Percentiles rank a stretch among this genome's conserved stretches.
These are phyloP conservation scores for Carcina quercana DNA, from an alignment of 2,888 invertebrate genomes.

Conservation along the genomic window DNA sequence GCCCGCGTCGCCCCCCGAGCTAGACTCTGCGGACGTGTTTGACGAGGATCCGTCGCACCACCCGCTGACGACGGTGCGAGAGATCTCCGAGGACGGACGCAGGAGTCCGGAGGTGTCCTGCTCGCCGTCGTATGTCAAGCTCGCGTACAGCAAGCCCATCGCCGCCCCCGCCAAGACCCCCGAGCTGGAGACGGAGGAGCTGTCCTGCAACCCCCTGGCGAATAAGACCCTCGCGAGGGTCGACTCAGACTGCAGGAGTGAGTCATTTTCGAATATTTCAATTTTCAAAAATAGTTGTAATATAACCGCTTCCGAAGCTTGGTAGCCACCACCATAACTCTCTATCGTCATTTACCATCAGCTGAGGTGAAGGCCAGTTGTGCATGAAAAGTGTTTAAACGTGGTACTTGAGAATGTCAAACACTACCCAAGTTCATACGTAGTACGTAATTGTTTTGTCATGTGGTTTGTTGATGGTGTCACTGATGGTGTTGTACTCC, in stretches of 20 bases:
- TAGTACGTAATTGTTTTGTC: too few species aligned
- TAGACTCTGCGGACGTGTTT: conserved; percentile 37
- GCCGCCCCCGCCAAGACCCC: conserved; percentile 15
- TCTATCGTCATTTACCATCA: too few species aligned
- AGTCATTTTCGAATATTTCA: too few species aligned
- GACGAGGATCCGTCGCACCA: conserved; percentile 35
- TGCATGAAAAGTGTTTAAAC: too few species aligned
- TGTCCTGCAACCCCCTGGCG: conserved; percentile 56
- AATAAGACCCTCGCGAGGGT: conserved; percentile 45
- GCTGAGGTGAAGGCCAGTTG: too few species aligned
- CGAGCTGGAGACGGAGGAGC: conserved; percentile 23
- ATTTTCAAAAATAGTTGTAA: too few species aligned
- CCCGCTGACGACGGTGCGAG: conserved; percentile 43
- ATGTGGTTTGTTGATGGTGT: too few species aligned
- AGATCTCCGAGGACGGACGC: conserved; percentile 49
- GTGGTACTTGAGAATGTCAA: too few species aligned
- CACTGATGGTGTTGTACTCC: too few species aligned
- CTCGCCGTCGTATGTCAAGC: conserved; percentile 67
- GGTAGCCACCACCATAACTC: too few species aligned
- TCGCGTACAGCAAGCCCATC: conserved; percentile 36
- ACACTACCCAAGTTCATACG: too few species aligned
- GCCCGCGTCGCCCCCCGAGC: conserved; percentile 76
- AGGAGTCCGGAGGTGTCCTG: conserved; percentile 22
- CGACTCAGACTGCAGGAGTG: conserved; percentile 29
- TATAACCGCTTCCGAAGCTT: too few species aligned